Evolutionary conservation across 2,888 invertebrate species (phyloP), one percentile per base, ranked within the genome.

Genomic region (Plebejus argus): DNA sequence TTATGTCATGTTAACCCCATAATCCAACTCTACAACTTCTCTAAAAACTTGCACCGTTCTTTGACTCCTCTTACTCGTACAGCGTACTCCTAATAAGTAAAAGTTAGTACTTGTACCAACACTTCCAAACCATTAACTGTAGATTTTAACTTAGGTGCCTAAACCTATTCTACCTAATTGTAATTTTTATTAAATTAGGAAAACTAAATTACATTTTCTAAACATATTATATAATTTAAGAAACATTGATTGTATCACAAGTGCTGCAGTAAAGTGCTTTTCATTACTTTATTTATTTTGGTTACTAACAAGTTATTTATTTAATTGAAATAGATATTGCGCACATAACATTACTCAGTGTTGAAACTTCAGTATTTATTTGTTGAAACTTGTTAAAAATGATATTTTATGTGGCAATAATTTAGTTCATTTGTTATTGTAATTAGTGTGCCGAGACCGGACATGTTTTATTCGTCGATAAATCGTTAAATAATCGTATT

Each of bases 351-450:
- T 71, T 39, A 33, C 39, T 71, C 71, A 10, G 61, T 61, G 61
- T 61, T 61, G 23, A 61, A 61, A 61, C 23, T 20, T 61, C 12
- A 23, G 1, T 23, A 23, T 61, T 20, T 71, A 71, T 71, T 71
- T 71, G 33, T 70, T 70, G 18, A 35, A 39, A 70, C 70, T 28
- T 35, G 71, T 33, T 71, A 20, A 45, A 23, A 71, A 35, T 71
- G n/a, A 70, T 18, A 35, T 18, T 35, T 39, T 71, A 71, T 39
- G 35, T 20, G 18, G 71, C 12, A 45, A 71, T 71, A 33, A 39
- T 35, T 71, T 71, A 39, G 39, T 71, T 12, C 39, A 71, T 71
- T 39, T 35, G 39, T 45, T 71, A 39, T 71, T 71, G 39, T 71
- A 71, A 71, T 71, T 39, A 39, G 39, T 71, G 71, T 61, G 58